Conservation (phyloP, 2,113 vertebrate species). For the Edolisoma coerulescens region DNA sequence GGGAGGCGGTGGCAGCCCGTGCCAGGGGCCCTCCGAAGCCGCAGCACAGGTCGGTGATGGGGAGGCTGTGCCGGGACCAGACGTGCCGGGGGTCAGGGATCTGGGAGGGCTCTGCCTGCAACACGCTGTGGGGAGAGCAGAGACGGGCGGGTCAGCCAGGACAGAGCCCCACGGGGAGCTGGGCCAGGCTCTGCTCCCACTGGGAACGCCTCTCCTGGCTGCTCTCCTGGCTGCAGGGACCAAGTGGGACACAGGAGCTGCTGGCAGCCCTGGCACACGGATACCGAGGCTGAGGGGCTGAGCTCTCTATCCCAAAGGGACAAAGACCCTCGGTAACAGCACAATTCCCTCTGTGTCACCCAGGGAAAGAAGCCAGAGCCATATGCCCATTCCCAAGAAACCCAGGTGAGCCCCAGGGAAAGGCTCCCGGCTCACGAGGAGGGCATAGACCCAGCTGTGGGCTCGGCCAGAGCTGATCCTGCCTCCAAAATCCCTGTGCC, state of each 20-base stretch:
- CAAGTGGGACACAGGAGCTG: neutral
- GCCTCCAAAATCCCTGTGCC: neutral
- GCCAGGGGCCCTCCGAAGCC: slow-evolving; percentile 89
- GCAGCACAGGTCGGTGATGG: slow-evolving; percentile 93
- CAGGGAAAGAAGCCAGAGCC: neutral
- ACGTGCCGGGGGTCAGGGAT: slow-evolving; percentile 85
- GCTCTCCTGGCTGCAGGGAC: neutral
- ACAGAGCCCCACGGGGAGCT: neutral
- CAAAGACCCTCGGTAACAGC: neutral
- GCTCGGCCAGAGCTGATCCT: neutral
- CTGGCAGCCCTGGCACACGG: rapidly evolving
- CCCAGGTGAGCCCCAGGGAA: neutral
- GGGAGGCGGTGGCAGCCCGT: slow-evolving; percentile 84
- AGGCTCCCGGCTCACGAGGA: neutral
- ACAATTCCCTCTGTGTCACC: neutral
- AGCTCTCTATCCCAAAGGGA: neutral
- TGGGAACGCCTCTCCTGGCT: neutral
- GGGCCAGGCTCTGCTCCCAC: neutral
- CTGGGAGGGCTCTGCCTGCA: slow-evolving; percentile 83
- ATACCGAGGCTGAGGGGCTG: rapidly evolving
- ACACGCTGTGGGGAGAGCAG: slow-evolving; percentile 71
- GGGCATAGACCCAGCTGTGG: rapidly evolving
- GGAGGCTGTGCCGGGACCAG: slow-evolving; percentile 89
- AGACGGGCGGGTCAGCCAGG: neutral
- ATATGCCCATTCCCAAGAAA: neutral